A percentile compares a stretch with the other conserved stretches of the same genome.
These are phyloP conservation scores for Pituophis catenifer DNA, from an alignment of 2,113 vertebrate genomes.

Conservation along the genomic window DNA sequence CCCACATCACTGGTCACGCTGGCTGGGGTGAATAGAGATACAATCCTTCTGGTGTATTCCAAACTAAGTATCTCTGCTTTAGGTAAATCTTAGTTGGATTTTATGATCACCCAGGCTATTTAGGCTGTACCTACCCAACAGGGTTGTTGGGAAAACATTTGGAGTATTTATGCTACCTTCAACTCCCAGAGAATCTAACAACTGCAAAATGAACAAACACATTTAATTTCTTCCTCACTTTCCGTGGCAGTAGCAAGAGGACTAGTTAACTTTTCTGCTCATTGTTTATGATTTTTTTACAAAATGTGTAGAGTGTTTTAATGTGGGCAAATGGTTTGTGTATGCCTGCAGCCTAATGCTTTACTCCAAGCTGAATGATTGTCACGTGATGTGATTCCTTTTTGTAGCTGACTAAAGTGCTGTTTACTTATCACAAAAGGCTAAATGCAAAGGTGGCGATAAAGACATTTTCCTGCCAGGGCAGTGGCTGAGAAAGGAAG, in stretches of 20 bases:
- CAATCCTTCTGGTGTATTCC: background rate
- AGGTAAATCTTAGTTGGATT: background rate
- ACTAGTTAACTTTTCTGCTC: background rate
- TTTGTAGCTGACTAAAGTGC: constrained; percentile 47
- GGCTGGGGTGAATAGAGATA: background rate
- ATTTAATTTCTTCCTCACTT: background rate
- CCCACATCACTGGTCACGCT: background rate
- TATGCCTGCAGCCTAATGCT: constrained; percentile 3
- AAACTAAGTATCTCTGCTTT: background rate
- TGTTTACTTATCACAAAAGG: constrained; percentile 47
- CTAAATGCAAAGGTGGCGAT: constrained; percentile 36
- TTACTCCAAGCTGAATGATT: constrained; percentile 53
- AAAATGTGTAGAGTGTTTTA: background rate
- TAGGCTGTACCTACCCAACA: background rate
- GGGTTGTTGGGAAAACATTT: background rate
- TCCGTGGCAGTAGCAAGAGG: background rate
- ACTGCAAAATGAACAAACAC: background rate
- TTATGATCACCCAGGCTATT: background rate
- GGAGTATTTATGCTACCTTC: background rate
- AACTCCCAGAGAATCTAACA: background rate
- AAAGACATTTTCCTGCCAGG: background rate
- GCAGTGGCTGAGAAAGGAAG: background rate
- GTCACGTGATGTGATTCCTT: constrained; percentile 63
- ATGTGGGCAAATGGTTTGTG: background rate
- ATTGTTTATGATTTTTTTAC: background rate